Evolutionary conservation across 2,888 invertebrate genomes (phyloP), one percentile per base, ranked within the genome.

Genomic region (Tenthredo mesomela): DNA sequence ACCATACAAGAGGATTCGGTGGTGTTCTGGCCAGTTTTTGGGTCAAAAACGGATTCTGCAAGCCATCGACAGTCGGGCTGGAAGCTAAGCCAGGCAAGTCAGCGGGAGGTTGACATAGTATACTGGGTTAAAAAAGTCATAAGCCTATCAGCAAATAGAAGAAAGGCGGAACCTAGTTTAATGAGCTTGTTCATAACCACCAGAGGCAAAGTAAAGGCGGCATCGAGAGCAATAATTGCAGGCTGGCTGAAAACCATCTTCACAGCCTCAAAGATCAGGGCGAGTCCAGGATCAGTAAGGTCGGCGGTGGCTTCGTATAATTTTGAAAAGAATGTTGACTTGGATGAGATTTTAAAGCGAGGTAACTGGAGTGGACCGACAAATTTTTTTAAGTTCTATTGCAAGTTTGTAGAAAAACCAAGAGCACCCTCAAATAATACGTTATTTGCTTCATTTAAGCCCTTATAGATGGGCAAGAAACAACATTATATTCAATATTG

Each of bases 281-380:
- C 77, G 10, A 77, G 83, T 43, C 70, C 83, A 50, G 85, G 83
- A 0, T 85, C 85, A 3, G 43, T 77, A 0, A 29, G 85, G 1
- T 67, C 83, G 12, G 85, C 83, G 10, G 85, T 85, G 18, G 85
- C 85, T 9, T 85, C 83, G 0, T 75, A 83, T 7, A 85, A 77
- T 10, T 85, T 29, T 21, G 77, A 85, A 12, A 29, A 78, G 6
- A 54, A 40, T 7, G 80, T 71, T 40, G 29, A 21, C 15, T 25
- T 85, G 9, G 85, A 82, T 6, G 71, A 71, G 3, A 18, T 85
- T 10, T 25, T 85, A 18, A n/a, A 21, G 12, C 50, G 82, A 25
- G 73, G 85, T 18, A 85, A 85, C 47, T 85, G 85, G 85, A 50
- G 43, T 7, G 61, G 75, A 6, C 25, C 82, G 37, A 18, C 61